Conservation (phyloP, 2,888 invertebrate genomes). For the Sinopyrophorus schimmeli region DNA sequence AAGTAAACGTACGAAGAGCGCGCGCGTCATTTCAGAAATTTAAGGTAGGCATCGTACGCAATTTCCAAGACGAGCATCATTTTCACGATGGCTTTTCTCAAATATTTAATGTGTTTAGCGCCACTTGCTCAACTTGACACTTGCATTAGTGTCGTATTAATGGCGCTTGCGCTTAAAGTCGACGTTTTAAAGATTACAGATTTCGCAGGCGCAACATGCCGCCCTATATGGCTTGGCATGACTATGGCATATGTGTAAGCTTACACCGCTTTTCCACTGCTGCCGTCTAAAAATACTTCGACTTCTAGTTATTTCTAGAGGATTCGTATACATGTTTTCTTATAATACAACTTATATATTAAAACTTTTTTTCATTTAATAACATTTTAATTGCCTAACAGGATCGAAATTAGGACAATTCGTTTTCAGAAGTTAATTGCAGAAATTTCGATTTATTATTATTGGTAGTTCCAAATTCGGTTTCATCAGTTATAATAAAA, state of each 20-base stretch:
- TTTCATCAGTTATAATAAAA: too few relatives aligned
- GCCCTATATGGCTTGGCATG: slow-evolving; percentile 58
- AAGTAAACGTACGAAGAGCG: slow-evolving; percentile 33
- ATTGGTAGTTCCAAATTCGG: too few relatives aligned
- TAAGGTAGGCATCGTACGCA: slow-evolving; percentile 10
- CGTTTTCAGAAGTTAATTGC: too few relatives aligned
- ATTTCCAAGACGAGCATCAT: slow-evolving; percentile 15
- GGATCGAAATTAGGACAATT: too few relatives aligned
- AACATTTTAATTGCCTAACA: too few relatives aligned
- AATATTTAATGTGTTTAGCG: slow-evolving; percentile 18
- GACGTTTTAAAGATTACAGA: slow-evolving; percentile 41
- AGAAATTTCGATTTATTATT: too few relatives aligned
- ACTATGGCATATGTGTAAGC: slow-evolving; percentile 55
- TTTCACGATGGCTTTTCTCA: slow-evolving; percentile 1
- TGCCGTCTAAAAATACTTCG: slow-evolving; percentile 55
- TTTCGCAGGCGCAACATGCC: slow-evolving; percentile 51
- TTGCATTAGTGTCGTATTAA: slow-evolving; percentile 16
- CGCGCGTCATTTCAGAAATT: slow-evolving; percentile 17
- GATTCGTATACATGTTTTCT: slow-evolving; percentile 51
- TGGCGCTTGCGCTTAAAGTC: slow-evolving; percentile 35
- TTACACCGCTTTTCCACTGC: slow-evolving; percentile 57
- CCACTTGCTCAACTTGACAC: slow-evolving; percentile 20
- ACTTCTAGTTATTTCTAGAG: slow-evolving; percentile 55
- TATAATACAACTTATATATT: slow-evolving; percentile 51
- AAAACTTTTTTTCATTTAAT: slow-evolving; percentile 32